phyloP scores from a whole-genome alignment of 2,888 invertebrate genomes.

The Nemotelus pantherinus region DNA sequence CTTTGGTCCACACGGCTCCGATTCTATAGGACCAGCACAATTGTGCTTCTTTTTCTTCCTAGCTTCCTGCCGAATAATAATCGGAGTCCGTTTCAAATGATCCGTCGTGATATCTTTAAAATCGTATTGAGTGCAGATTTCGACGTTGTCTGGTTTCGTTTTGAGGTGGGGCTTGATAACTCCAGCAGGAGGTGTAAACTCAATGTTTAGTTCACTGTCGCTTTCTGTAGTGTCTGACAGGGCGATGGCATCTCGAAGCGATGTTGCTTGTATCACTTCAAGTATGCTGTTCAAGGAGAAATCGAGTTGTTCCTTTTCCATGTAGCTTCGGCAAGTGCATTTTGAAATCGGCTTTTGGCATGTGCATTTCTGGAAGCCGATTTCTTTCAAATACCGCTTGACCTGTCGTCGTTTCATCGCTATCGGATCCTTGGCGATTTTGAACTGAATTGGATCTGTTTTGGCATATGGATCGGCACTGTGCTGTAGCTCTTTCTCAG shows the following conservation, averaged over 20 bases:
- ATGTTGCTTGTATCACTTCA: conserved; percentile 52
- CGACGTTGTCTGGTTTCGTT: conserved; percentile 65
- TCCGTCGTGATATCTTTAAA: background rate
- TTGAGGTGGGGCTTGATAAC: conserved; percentile 71
- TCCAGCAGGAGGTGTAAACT: conserved; percentile 77
- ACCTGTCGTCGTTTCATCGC: conserved; percentile 67
- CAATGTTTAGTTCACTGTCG: conserved; percentile 75
- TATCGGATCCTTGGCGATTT: conserved; percentile 70
- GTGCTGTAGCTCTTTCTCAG: conserved; percentile 67
- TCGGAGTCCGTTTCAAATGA: background rate
- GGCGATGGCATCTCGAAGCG: conserved; percentile 55
- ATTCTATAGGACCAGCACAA: conserved; percentile 17
- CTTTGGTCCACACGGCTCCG: background rate
- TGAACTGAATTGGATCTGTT: conserved; percentile 75
- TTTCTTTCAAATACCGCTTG: conserved; percentile 68
- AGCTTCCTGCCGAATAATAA: background rate
- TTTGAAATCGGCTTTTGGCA: conserved; percentile 66
- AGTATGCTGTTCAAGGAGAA: conserved; percentile 67
- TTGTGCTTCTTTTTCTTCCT: background rate
- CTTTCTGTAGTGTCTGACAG: conserved; percentile 62
- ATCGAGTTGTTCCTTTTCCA: conserved; percentile 65
- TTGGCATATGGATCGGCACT: conserved; percentile 75
- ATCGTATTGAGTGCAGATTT: conserved; percentile 71
- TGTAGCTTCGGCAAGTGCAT: conserved; percentile 60
- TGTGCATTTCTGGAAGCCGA: conserved; percentile 68